A percentile compares a stretch with the other conserved stretches of the same genome.
phyloP scores from a whole-genome alignment of 2,888 invertebrate species.

The Acanthococcus lagerstroemiae region DNA sequence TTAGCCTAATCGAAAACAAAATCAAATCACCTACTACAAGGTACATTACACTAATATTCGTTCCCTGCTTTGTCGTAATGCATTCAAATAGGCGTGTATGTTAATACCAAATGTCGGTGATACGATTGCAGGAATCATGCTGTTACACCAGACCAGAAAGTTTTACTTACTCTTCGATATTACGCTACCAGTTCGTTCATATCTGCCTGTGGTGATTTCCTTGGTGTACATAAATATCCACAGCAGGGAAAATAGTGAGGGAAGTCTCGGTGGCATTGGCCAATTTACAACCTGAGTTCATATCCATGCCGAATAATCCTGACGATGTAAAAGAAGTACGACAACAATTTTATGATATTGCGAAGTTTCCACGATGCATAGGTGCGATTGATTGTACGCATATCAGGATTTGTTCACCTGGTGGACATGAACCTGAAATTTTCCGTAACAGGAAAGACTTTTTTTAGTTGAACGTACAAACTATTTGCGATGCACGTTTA shows the following conservation, averaged over 20 bases:
- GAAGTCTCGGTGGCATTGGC: not conserved
- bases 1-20: not conserved
- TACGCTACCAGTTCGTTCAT: constrained; percentile 13
- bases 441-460: constrained; percentile 36
- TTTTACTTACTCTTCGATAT: constrained; percentile 2
- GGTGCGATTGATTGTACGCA: constrained; percentile 38
- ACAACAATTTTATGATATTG: constrained; percentile 35
- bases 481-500: constrained; percentile 35
- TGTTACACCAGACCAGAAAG: not conserved
- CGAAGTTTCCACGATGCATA: constrained; percentile 36
- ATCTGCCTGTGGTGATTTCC: not conserved
- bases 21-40: not conserved
- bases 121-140: not conserved
- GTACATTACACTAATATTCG: not conserved
- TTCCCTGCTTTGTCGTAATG: not conserved
- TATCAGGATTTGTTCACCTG: constrained; percentile 36
- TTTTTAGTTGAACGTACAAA: constrained; percentile 36
- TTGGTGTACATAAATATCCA: constrained; percentile 3
- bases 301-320: constrained; percentile 5
- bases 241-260: not conserved
- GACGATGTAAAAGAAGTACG: constrained; percentile 9
- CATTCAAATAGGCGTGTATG: not conserved
- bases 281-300: not conserved
- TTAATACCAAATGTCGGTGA: not conserved
- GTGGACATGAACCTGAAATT: constrained; percentile 35